Conservation (phyloP, 2,113 vertebrate genomes). For the Zapus hudsonius region DNA sequence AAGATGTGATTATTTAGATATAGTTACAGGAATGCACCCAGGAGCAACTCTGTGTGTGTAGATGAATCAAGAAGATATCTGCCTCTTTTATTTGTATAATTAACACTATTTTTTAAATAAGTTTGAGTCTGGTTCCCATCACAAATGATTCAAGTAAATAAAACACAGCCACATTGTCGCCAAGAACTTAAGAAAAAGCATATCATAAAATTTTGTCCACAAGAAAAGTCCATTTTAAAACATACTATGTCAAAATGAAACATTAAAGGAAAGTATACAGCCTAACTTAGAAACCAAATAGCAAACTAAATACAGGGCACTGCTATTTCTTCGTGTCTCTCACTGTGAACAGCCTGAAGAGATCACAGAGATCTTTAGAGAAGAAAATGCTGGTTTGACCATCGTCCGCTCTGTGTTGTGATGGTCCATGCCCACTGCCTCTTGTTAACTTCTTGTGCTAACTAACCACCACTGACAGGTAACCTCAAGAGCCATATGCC, state of each 20-base stretch:
- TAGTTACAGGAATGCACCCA: not conserved
- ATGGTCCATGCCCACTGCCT: not conserved
- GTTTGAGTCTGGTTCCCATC: slow-evolving; percentile 79
- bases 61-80: slow-evolving; percentile 54
- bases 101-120: slow-evolving; percentile 76
- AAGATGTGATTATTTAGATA: slow-evolving; percentile 46
- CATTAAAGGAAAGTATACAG: slow-evolving; percentile 70
- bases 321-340: slow-evolving; percentile 23
- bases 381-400: not conserved
- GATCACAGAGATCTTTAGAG: too few relatives aligned
- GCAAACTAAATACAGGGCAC: slow-evolving; percentile 40
- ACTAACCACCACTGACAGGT: not conserved
- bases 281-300: slow-evolving; percentile 68
- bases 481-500: rapidly evolving
- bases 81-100: slow-evolving; percentile 74
- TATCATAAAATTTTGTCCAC: slow-evolving; percentile 78
- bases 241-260: slow-evolving; percentile 74
- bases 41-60: slow-evolving; percentile 36
- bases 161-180: slow-evolving; percentile 80
- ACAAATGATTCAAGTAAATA: slow-evolving; percentile 77
- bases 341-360: not conserved
- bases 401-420: not conserved
- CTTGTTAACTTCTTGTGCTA: not conserved
- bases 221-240: slow-evolving; percentile 73
- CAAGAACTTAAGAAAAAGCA: slow-evolving; percentile 73